Evolutionary conservation across 1,140 invertebrate genomes (phyloP).

Genomic region (Drosophila ironensis): DNA sequence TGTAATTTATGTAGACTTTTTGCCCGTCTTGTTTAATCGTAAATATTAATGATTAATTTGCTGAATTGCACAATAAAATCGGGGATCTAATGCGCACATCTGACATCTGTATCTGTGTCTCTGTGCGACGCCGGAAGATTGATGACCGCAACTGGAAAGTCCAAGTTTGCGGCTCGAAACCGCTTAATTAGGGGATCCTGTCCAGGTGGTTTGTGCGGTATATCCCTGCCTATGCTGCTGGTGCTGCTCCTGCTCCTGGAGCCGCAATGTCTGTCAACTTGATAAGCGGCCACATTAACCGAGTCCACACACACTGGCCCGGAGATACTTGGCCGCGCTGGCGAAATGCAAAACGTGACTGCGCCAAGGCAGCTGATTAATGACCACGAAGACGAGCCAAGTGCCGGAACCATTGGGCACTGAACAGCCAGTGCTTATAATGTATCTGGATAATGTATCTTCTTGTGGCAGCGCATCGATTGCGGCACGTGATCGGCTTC

Average conservation of each 20-base stretch:
- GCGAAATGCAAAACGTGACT: constrained; percentile 71
- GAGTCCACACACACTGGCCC: constrained; percentile 8
- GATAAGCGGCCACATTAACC: constrained; percentile 67
- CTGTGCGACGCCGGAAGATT: constrained; percentile 49
- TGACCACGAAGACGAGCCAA: constrained; percentile 21
- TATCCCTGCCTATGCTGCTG: constrained; percentile 30
- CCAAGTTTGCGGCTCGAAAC: constrained; percentile 20
- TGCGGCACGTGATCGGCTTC: constrained; percentile 20
- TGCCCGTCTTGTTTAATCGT: constrained; percentile 32
- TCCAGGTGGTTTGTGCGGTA: constrained; percentile 21
- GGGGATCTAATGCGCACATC: constrained; percentile 19
- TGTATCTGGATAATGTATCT: constrained; percentile 38
- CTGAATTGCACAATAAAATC: constrained; percentile 29
- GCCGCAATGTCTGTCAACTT: constrained; percentile 60
- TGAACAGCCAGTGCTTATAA: constrained; percentile 26
- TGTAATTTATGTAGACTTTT: constrained; percentile 65
- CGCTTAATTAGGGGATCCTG: constrained; percentile 64
- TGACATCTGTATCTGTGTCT: constrained; percentile 7
- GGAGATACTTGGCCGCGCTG: constrained; percentile 6
- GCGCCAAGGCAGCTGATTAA: constrained; percentile 58
- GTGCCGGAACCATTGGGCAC: constrained; percentile 47
- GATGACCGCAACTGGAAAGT: constrained; percentile 34
- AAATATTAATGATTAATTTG: constrained; percentile 72
- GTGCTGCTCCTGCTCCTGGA: too few species aligned
- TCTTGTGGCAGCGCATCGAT: constrained; percentile 26